Evolutionary conservation across 53 echinoderm and acorn worm genomes (phyloP).

Genomic region (Mesocentrotus franciscanus): DNA sequence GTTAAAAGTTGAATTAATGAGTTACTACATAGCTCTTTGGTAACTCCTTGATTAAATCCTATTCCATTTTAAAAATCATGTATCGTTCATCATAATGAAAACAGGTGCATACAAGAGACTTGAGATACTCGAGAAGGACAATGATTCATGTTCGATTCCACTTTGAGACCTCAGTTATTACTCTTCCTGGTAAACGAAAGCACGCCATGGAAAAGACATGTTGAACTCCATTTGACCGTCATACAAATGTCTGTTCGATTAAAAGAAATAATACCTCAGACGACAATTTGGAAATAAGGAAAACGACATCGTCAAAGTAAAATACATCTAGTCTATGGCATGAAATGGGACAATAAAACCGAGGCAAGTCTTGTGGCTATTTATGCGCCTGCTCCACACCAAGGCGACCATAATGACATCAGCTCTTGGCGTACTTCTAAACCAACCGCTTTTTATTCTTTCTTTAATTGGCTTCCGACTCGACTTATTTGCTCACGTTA

Average conservation of each 20-base stretch:
- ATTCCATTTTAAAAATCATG: too few relatives aligned
- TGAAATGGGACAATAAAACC: background rate
- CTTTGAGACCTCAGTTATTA: background rate
- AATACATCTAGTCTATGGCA: background rate
- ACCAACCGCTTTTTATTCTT: constrained; percentile 42
- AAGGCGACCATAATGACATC: background rate
- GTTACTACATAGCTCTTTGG: too few relatives aligned
- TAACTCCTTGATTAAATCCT: background rate
- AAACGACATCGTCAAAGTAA: background rate
- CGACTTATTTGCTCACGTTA: constrained; percentile 48
- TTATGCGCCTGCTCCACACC: background rate
- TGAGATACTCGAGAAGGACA: background rate
- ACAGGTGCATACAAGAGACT: background rate
- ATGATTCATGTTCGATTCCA: background rate
- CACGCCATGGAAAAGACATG: background rate
- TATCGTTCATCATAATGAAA: background rate
- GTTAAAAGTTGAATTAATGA: background rate
- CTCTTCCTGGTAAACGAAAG: background rate
- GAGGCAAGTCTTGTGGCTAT: background rate
- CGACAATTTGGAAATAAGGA: background rate
- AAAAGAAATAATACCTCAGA: background rate
- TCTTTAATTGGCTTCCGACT: constrained; percentile 61
- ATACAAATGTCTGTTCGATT: background rate
- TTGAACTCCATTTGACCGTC: background rate
- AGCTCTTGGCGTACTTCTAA: constrained; percentile 26